Percentiles rank a stretch among this genome's conserved stretches.
These are phyloP conservation scores for Zoroaster sp. DNA, from an alignment of 53 echinoderm and acorn worm species.

Conservation along the genomic window DNA sequence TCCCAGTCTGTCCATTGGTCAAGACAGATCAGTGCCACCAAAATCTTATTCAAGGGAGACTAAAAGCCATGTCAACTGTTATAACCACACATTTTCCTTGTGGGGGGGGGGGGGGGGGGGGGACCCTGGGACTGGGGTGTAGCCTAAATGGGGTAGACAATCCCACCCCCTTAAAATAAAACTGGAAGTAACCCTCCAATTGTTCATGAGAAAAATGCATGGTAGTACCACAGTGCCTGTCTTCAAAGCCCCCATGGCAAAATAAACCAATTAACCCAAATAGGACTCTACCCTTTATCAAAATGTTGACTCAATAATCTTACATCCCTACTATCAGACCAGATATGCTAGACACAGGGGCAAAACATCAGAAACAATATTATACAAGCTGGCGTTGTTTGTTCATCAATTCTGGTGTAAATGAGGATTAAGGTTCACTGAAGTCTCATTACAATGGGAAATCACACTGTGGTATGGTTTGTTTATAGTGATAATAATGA, in stretches of 20 bases:
- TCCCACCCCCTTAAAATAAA: background rate
- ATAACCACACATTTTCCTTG: no score
- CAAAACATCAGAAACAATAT: background rate
- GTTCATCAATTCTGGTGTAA: background rate
- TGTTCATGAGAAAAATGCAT: no score
- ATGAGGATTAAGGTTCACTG: background rate
- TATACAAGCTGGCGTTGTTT: background rate
- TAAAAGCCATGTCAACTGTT: no score
- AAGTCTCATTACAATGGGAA: background rate
- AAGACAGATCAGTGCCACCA: no score
- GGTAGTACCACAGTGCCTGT: background rate
- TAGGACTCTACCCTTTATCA: background rate
- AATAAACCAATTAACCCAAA: slow-evolving; percentile 14
- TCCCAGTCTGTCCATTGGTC: no score
- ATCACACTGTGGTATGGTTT: background rate
- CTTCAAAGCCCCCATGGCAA: background rate
- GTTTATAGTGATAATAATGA: background rate
- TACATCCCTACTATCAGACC: background rate
- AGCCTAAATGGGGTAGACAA: background rate
- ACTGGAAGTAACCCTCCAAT: no score
- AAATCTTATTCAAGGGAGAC: background rate
- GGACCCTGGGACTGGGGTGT: no score
- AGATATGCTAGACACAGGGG: background rate
- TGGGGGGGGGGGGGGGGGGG: no score
- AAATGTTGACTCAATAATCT: slow-evolving; percentile 20